phyloP scores from a whole-genome alignment of 2,113 vertebrate genomes.

The Trichomycterus rosablanca region DNA sequence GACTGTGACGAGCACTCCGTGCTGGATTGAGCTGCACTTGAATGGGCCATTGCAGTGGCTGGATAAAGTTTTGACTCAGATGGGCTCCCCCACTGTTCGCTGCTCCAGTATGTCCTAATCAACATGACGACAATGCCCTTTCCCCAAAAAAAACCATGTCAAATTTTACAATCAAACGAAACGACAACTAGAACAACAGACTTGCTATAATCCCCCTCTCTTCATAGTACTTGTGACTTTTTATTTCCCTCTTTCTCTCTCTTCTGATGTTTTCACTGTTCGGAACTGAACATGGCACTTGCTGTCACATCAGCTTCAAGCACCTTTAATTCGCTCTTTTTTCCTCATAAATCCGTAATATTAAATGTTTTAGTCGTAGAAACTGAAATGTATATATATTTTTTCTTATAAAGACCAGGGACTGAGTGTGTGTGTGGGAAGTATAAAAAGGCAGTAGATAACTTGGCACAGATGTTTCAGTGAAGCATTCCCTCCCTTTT shows the following conservation, averaged over 20 bases:
- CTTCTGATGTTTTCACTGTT: slow-evolving; percentile 73
- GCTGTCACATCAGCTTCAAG: slow-evolving; percentile 80
- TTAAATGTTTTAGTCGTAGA: slow-evolving; percentile 80
- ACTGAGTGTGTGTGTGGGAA: slow-evolving; percentile 41
- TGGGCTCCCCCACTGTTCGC: slow-evolving; percentile 96
- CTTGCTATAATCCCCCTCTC: slow-evolving; percentile 67
- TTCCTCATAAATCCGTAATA: slow-evolving; percentile 65
- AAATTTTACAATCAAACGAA: slow-evolving; percentile 54
- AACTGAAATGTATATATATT: slow-evolving; percentile 54
- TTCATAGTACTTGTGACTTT: slow-evolving; percentile 12
- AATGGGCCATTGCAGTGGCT: slow-evolving; percentile 96
- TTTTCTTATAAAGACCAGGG: slow-evolving; percentile 50
- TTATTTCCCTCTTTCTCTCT: slow-evolving; percentile 24
- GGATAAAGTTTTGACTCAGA: slow-evolving; percentile 98
- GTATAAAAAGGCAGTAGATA: slow-evolving; percentile 71
- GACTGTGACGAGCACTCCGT: slow-evolving; percentile 97
- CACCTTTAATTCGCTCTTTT: slow-evolving; percentile 74
- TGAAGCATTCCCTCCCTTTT: slow-evolving; percentile 32
- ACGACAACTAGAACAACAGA: slow-evolving; percentile 53
- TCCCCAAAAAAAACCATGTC: slow-evolving; percentile 51
- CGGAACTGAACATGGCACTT: slow-evolving; percentile 74
- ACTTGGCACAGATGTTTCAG: slow-evolving; percentile 64
- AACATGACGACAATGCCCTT: slow-evolving; percentile 48
- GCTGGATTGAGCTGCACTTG: slow-evolving; percentile 98
- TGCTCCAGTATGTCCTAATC: slow-evolving; percentile 97